A percentile compares a stretch with the other conserved stretches of the same genome.
These are phyloP conservation scores for Magallana ariakensis DNA, from an alignment of 1,140 invertebrate genomes.

Conservation along the genomic window DNA sequence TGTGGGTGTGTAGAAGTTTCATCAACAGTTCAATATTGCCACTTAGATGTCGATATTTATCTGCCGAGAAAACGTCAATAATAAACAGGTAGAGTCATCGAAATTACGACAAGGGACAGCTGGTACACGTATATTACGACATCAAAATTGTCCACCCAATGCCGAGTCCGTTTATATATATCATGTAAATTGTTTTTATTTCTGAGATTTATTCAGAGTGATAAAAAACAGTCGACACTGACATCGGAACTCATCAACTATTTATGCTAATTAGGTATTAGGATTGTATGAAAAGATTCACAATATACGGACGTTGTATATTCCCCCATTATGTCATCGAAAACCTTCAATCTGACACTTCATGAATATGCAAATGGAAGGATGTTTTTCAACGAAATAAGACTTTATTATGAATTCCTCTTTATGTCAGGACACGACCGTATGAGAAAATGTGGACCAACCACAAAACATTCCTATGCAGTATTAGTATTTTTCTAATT, in stretches of 20 bases:
- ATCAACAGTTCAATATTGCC: background rate
- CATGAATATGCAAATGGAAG: constrained; percentile 14
- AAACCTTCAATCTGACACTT: background rate
- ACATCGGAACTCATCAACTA: constrained; percentile 26
- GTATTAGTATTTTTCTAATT: background rate
- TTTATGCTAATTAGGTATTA: constrained; percentile 22
- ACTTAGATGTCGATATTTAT: constrained; percentile 13
- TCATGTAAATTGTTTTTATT: background rate
- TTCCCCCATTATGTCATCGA: constrained; percentile 6
- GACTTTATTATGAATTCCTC: background rate
- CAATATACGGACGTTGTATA: background rate
- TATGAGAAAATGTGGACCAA: constrained; percentile 21
- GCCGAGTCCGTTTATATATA: too few relatives aligned
- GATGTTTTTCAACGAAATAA: background rate
- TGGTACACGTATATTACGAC: background rate
- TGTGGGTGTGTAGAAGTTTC: background rate
- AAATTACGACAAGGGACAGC: background rate
- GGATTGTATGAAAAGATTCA: constrained; percentile 5
- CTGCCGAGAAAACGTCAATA: background rate
- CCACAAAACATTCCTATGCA: background rate
- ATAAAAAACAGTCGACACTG: background rate
- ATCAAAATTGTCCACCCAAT: background rate
- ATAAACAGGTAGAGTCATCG: background rate
- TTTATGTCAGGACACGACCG: constrained; percentile 17
- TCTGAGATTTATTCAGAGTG: background rate